These are phyloP conservation scores for Protonibea diacanthus DNA, from an alignment of 2,797 vertebrate species.

Conservation along the genomic window DNA sequence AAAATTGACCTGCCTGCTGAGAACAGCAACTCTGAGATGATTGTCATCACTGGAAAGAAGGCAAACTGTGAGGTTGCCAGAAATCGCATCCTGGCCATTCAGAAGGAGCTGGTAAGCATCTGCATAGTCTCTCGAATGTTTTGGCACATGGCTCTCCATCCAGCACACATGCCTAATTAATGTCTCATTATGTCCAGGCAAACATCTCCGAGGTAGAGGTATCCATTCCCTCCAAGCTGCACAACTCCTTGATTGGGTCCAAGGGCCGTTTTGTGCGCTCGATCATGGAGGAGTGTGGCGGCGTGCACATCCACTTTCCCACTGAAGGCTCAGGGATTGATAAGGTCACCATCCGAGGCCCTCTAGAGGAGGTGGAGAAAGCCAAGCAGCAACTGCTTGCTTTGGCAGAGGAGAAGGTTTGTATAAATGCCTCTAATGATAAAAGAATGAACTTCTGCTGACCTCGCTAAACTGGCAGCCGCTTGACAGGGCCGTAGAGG, in stretches of 20 bases:
- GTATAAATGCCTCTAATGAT: slow-evolving; percentile 30
- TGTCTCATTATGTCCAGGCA: slow-evolving; percentile 83
- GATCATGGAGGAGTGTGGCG: slow-evolving; percentile 99
- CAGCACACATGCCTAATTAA: background rate
- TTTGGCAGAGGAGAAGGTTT: slow-evolving; percentile 98
- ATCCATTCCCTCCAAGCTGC: slow-evolving; percentile 96
- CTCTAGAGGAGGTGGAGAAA: slow-evolving; percentile 95
- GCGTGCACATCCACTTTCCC: slow-evolving; percentile 99
- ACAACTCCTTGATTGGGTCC: slow-evolving; percentile 97
- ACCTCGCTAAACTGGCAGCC: slow-evolving; percentile 31
- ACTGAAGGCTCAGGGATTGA: slow-evolving; percentile 97
- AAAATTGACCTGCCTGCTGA: slow-evolving; percentile 99
- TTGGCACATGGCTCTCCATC: background rate
- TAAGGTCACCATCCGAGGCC: slow-evolving; percentile 96
- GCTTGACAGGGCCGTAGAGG: slow-evolving; percentile 1
- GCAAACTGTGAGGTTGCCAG: slow-evolving; percentile 95
- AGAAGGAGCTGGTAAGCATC: slow-evolving; percentile 93
- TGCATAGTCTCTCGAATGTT: background rate
- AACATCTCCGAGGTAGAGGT: slow-evolving; percentile 97
- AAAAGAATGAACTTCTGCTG: slow-evolving; percentile 38
- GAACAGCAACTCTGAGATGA: slow-evolving; percentile 99
- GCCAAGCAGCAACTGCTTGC: slow-evolving; percentile 96
- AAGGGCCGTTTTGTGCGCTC: slow-evolving; percentile 98
- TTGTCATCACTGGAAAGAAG: slow-evolving; percentile 97
- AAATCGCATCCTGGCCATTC: slow-evolving; percentile 94